Evolutionary conservation across 2,888 invertebrate species (phyloP), one percentile per base, ranked within the genome.

Genomic region (Maniola hyperantus): DNA sequence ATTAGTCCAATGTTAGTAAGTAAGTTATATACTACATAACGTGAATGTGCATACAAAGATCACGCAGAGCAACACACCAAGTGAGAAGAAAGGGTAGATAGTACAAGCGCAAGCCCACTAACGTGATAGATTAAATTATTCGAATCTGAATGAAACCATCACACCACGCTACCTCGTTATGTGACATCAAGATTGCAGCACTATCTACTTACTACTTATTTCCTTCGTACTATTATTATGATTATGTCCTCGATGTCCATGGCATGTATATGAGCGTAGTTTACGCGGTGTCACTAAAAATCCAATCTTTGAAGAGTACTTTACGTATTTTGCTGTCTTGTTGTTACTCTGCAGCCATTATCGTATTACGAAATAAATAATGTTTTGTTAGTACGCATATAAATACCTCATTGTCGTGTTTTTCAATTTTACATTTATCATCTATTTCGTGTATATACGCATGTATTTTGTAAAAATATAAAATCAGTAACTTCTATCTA

Each of bases 131-230:
- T 68, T 67, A 68, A 66, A 34, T 54, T 61, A 53, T 51, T 67
- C 64, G 65, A 73, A 75, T 73, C 76, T 81, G 72, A 83, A 81
- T 85, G 85, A 85, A 84, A 88, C 87, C 85, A 85, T 82, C 81
- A 88, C 88, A 88, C 87, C 89, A 87, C 86, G 83, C 88, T 87
- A 89, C 88, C 87, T 86, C 79, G 80, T 82, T 83, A 86, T 76
- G 80, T 84, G 83, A 89, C 86, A 88, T 81, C 85, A 81, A 87
- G 71, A 81, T 77, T 79, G 72, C 77, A 80, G 75, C 80, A 77
- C 82, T 87, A 88, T 77, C 76, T 79, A 82, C 89, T 88, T 85
- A 89, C 85, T 79, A 83, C 77, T 77, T 78, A 83, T 81, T 70
- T 59, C 70, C 82, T 83, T 87, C 78, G 58, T 55, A 71, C 74